Conservation (phyloP, 1,140 invertebrate genomes). For the Drosophila nannoptera region DNA sequence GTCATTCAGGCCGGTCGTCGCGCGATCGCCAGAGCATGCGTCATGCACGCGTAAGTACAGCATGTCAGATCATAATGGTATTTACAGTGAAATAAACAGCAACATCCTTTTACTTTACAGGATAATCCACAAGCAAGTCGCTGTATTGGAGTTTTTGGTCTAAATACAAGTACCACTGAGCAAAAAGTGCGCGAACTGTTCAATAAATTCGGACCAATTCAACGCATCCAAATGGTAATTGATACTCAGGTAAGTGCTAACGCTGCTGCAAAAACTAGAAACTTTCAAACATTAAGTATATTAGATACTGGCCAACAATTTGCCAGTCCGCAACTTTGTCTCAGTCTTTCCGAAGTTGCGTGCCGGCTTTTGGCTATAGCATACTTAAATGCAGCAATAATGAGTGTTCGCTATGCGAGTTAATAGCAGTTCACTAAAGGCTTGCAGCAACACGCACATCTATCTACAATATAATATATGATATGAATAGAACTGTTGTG, state of each 20-base stretch:
- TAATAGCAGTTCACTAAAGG: constrained; percentile 59
- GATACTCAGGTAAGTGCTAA: constrained; percentile 92
- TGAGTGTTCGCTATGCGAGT: constrained; percentile 49
- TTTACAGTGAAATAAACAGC: not conserved
- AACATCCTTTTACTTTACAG: constrained; percentile 47
- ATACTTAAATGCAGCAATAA: constrained; percentile 50
- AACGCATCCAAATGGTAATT: constrained; percentile 96
- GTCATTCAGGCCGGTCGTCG: constrained; percentile 29
- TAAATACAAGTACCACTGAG: constrained; percentile 95
- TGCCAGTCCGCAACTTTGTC: constrained; percentile 1
- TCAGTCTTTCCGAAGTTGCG: not conserved
- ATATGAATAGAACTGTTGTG: too few species aligned
- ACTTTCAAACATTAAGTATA: too few species aligned
- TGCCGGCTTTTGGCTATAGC: constrained; percentile 43
- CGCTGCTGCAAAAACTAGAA: not conserved
- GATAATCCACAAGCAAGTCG: constrained; percentile 93
- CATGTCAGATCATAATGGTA: not conserved
- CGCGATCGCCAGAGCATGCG: constrained; percentile 48
- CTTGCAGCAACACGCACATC: constrained; percentile 56
- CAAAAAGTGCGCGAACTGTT: constrained; percentile 96
- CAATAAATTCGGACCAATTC: constrained; percentile 93
- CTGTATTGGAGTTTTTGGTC: constrained; percentile 96
- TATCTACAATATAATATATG: not conserved
- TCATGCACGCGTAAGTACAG: constrained; percentile 46
- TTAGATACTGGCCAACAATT: not conserved